Percentiles rank a stretch among this genome's conserved stretches.
These are phyloP conservation scores for Pseudorasbora parva DNA, from an alignment of 2,113 vertebrate genomes.

Conservation along the genomic window DNA sequence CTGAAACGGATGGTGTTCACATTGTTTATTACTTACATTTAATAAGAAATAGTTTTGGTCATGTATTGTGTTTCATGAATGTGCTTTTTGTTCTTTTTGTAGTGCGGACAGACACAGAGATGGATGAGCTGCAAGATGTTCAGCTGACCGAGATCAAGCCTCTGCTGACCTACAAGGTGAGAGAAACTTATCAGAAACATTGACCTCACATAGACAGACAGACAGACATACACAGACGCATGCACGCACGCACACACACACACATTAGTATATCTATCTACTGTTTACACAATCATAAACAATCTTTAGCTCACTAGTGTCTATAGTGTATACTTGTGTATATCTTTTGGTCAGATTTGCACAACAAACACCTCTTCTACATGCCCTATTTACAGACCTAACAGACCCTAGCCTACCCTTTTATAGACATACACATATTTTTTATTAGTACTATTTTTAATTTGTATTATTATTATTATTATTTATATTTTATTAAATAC, in stretches of 20 bases:
- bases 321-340: too few species aligned
- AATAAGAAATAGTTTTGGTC: background rate
- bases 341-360: too few species aligned
- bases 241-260: conserved; percentile 27
- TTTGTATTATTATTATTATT: too few species aligned
- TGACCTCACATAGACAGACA: background rate
- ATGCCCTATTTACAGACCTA: background rate
- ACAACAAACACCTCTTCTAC: background rate
- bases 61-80: background rate
- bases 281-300: background rate
- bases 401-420: background rate
- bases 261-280: background rate
- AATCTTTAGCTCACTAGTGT: background rate
- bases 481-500: background rate
- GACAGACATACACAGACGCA: conserved; percentile 13
- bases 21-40: background rate
- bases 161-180: conserved; percentile 93
- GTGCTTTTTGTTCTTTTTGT: conserved; percentile 2
- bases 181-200: background rate
- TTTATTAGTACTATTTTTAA: background rate
- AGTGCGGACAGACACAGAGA: conserved; percentile 67
- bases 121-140: conserved; percentile 96
- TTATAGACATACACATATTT: background rate
- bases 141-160: conserved; percentile 97
- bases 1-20: background rate